Evolutionary conservation across 2,797 vertebrate species (phyloP).

Genomic region (Mallotus villosus): DNA sequence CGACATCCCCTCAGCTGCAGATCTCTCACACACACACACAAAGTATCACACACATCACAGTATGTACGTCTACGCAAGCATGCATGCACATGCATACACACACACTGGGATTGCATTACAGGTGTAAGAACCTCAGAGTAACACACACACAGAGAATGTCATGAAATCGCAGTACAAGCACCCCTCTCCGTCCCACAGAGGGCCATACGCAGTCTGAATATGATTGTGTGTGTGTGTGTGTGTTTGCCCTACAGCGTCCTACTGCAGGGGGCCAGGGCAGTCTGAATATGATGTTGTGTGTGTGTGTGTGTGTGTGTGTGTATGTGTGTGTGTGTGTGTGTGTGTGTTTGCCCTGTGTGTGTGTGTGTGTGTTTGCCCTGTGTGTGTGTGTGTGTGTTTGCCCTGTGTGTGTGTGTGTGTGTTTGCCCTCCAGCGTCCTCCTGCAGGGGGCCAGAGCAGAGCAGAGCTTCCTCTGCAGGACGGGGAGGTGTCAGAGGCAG

Average conservation of each 20-base stretch:
- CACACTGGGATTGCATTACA: too few relatives aligned
- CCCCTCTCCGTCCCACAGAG: too few relatives aligned
- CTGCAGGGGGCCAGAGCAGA: conserved; percentile 1
- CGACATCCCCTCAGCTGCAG: conserved; percentile 13
- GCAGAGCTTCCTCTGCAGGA: not conserved
- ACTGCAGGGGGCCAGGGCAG: conserved; percentile 2
- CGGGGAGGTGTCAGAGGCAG: too few relatives aligned
- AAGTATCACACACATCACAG: not conserved
- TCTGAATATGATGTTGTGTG: too few relatives aligned
- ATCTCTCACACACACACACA: not conserved
- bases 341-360: not conserved
- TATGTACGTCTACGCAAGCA: too few relatives aligned
- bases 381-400: conserved; percentile 4
- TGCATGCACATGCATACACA: not conserved
- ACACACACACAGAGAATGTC: too few relatives aligned
- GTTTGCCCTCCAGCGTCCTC: conserved; percentile 3
- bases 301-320: too few relatives aligned
- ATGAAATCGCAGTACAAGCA: too few relatives aligned
- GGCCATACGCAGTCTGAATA: too few relatives aligned
- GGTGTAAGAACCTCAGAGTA: too few relatives aligned
- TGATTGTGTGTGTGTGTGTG: not conserved
- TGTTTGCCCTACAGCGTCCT: conserved; percentile 6
- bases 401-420: not conserved
- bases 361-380: conserved; percentile 4
- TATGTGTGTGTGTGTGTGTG: not conserved